Evolutionary conservation across 1,140 invertebrate species (phyloP).

Genomic region (Trichonephila clavipes): DNA sequence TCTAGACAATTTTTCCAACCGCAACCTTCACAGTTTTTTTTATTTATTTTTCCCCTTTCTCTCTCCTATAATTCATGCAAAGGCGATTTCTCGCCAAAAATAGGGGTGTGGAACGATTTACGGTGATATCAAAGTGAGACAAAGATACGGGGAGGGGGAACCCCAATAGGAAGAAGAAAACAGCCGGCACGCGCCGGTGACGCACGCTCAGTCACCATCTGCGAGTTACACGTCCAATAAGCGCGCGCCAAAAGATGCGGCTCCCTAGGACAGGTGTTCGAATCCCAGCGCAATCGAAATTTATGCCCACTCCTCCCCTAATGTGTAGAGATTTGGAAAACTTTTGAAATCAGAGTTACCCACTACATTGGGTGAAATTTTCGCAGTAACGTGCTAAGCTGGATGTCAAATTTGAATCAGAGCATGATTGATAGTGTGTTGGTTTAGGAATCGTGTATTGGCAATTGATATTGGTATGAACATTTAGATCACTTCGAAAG

Average conservation of each 20-base stretch:
- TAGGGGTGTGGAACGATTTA: not conserved
- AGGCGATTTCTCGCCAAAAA: slow-evolving; percentile 32
- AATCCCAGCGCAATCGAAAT: slow-evolving; percentile 6
- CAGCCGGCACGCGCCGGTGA: slow-evolving; percentile 68
- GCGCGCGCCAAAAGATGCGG: not conserved
- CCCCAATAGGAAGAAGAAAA: slow-evolving; percentile 15
- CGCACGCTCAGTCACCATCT: slow-evolving; percentile 55
- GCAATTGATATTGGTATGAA: too few species aligned
- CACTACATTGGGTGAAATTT: too few species aligned
- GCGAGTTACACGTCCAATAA: slow-evolving; percentile 46
- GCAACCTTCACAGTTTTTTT: not conserved
- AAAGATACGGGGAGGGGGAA: slow-evolving; percentile 44
- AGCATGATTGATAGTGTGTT: too few species aligned
- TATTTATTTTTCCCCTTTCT: too few species aligned
- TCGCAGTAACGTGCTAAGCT: too few species aligned
- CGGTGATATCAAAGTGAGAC: slow-evolving; percentile 16
- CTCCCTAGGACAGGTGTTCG: slow-evolving; percentile 48
- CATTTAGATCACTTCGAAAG: too few species aligned
- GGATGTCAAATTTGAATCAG: too few species aligned
- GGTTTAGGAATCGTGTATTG: too few species aligned
- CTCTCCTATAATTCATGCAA: not conserved
- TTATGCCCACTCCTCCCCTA: not conserved
- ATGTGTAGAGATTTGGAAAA: not conserved
- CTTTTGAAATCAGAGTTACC: not conserved
- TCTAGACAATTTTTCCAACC: not conserved